Conservation (phyloP, 37 sponge, comb jelly and placozoan genomes). For the Mnemiopsis leidyi region DNA sequence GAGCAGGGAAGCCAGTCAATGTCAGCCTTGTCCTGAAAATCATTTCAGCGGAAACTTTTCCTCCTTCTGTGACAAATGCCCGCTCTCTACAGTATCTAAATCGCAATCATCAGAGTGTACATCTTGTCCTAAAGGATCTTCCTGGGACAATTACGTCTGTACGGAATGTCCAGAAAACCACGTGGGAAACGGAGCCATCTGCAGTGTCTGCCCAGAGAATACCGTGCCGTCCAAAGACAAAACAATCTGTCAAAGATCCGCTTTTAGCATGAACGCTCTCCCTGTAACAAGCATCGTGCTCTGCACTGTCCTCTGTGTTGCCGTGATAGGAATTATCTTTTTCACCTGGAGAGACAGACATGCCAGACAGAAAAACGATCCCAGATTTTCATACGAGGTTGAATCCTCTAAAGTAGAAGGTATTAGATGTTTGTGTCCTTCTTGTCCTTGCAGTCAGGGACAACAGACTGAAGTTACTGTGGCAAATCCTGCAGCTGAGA, state of each 20-base stretch:
- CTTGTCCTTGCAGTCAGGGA: neutral
- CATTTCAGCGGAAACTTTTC: neutral
- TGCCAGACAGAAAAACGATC: neutral
- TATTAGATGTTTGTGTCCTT: neutral
- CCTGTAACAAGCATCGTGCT: neutral
- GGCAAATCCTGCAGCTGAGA: neutral
- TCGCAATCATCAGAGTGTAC: neutral
- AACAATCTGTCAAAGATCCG: neutral
- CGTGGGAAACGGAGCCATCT: neutral
- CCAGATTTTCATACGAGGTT: neutral
- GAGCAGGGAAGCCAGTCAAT: neutral
- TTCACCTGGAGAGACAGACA: neutral
- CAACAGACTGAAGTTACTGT: no score
- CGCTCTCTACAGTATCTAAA: neutral
- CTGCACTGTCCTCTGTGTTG: neutral
- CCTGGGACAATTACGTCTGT: neutral
- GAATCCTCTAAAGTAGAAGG: neutral
- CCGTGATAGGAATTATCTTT: neutral
- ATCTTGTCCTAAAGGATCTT: neutral
- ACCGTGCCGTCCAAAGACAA: neutral
- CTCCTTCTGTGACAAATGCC: neutral
- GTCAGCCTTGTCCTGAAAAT: neutral
- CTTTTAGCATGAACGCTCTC: neutral
- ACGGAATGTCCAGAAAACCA: neutral
- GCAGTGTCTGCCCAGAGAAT: neutral